phyloP scores from a whole-genome alignment of 2,113 vertebrate species.

The Sebastes schlegelii region DNA sequence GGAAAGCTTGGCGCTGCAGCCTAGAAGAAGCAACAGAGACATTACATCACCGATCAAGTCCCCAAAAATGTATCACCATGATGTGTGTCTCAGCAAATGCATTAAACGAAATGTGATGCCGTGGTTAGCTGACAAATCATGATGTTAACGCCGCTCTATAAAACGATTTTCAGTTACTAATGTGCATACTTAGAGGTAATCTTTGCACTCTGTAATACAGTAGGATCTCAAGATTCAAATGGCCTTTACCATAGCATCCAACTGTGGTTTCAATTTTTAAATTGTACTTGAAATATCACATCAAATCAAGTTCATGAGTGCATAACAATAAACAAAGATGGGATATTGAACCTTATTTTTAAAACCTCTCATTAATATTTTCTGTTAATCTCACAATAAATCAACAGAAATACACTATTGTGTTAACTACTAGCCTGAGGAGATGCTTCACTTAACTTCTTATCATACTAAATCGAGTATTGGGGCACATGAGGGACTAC shows the following conservation, averaged over 20 bases:
- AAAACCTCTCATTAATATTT: neutral
- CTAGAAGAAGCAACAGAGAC: constrained; percentile 70
- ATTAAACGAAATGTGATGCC: neutral
- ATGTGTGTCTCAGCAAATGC: neutral
- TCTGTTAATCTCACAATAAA: neutral
- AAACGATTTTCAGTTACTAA: neutral
- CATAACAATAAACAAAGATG: neutral
- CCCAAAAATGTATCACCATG: neutral
- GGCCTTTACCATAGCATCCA: neutral
- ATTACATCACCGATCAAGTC: neutral
- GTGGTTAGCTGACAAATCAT: neutral
- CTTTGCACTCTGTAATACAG: neutral
- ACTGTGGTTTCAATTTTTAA: neutral
- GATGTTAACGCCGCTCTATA: neutral
- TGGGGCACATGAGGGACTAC: too few species aligned
- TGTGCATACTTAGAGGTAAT: neutral
- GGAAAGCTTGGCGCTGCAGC: constrained; percentile 93
- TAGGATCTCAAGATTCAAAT: neutral
- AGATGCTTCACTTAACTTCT: neutral
- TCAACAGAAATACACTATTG: neutral
- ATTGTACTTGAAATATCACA: neutral
- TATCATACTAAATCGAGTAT: too few species aligned
- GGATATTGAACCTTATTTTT: neutral
- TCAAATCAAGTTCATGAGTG: neutral
- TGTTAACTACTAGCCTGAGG: neutral